Evolutionary conservation across 2,113 vertebrate species (phyloP), one percentile per base, ranked within the genome.

Genomic region (Paramisgurnus dabryanus): DNA sequence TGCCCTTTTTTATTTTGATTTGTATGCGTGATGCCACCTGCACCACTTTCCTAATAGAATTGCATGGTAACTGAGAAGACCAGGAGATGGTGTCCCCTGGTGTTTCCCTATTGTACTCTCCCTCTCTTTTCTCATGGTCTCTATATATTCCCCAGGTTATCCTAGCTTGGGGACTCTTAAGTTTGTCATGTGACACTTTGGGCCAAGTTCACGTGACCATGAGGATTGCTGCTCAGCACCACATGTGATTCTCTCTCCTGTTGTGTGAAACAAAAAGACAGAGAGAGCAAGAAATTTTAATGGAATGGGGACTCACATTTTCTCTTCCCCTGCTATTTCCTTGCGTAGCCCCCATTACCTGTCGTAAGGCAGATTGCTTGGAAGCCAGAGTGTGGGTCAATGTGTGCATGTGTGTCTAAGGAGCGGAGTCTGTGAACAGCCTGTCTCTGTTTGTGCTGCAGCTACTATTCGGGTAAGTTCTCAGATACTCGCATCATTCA

Each of bases 361-460:
- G 50, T 72, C 34, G 3, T 57, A 15, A 40, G 50, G 50, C 69
- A 71, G 57, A 15, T 64, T 63, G 40, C 34, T 49, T 63, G 22
- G 8, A 47, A 47, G 0, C 7, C 45, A 58, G 53, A 18, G 57
- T 64, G 40, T 63, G 58, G 47, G 72, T 71, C 68, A 55, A 12
- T 10, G 40, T 71, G 49, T 55, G 50, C 9, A 57, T n/a, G 67
- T 60, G 53, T 78, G 49, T 57, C 64, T 41, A 22, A 34, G 65
- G 53, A 66, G 72, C 79, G 53, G 47, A n/a, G 12, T 83, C 17
- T 63, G 70, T 34, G 41, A 63, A 41, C 55, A 69, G 70, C 61
- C 67, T 66, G 76, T 22, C 78, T 79, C 76, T 85, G 63, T 85
- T 69, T 86, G 81, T 88, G 88, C 75, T 60, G 80, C 79, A 71